These are phyloP conservation scores for Cetoscarus ocellatus DNA, from an alignment of 2,797 vertebrate species.

Conservation along the genomic window DNA sequence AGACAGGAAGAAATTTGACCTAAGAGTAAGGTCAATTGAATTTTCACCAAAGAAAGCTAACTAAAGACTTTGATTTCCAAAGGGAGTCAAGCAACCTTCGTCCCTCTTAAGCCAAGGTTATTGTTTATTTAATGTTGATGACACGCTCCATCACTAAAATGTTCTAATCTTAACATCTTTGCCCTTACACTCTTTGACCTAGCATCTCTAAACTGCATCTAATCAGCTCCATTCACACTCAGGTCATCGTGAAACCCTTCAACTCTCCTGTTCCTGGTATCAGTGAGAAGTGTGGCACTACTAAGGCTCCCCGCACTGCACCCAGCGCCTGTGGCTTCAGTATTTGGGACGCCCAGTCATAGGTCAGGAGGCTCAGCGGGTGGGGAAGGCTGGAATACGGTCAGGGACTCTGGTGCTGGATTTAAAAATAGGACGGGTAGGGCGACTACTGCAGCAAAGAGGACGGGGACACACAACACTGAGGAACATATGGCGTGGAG, in stretches of 20 bases:
- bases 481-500: conserved; percentile 56
- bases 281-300: conserved; percentile 30
- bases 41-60: not conserved
- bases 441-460: conserved; percentile 56
- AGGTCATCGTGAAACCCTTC: not conserved
- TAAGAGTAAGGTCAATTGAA: too few relatives aligned
- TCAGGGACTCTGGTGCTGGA: conserved; percentile 47
- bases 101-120: not conserved
- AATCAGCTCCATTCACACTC: conserved; percentile 11
- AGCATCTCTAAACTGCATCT: not conserved
- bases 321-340: conserved; percentile 42
- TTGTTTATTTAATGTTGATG: not conserved
- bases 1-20: too few relatives aligned
- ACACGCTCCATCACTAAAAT: not conserved
- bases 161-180: conserved; percentile 1
- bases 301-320: conserved; percentile 41
- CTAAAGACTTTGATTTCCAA: not conserved
- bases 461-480: conserved; percentile 63
- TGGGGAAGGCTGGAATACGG: conserved; percentile 18
- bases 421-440: conserved; percentile 68
- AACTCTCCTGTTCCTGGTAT: conserved; percentile 9
- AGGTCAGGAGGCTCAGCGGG: conserved; percentile 56
- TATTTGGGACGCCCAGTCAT: conserved; percentile 65
- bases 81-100: not conserved
- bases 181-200: not conserved